Evolutionary conservation across 2,888 invertebrate genomes (phyloP).

Genomic region (Stenoptilia bipunctidactyla): DNA sequence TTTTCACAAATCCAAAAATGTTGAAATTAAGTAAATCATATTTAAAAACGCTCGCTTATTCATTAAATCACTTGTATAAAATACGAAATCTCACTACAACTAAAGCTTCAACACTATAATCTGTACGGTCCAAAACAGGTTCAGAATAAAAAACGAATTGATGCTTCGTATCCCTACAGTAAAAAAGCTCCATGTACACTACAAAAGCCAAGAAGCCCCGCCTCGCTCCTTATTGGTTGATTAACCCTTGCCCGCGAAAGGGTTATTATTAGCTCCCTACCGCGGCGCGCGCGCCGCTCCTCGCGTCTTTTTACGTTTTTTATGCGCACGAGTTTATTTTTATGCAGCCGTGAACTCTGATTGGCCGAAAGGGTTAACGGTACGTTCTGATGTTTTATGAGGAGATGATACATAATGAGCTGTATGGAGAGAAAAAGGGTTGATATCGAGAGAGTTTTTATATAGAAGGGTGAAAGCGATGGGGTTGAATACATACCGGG

Average conservation of each 20-base stretch:
- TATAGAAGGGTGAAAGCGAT: not conserved
- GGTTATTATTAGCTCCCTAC: constrained; percentile 59
- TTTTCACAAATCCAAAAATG: no score
- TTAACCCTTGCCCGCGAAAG: constrained; percentile 57
- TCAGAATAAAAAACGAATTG: no score
- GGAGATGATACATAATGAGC: constrained; percentile 33
- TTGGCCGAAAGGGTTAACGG: constrained; percentile 58
- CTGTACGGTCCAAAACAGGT: no score
- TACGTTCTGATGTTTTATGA: constrained; percentile 37
- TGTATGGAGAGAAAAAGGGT: constrained; percentile 45
- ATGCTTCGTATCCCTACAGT: no score
- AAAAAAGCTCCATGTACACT: not conserved
- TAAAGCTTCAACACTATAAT: no score
- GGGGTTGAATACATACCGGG: constrained; percentile 34
- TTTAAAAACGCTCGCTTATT: no score
- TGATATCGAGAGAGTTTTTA: constrained; percentile 32
- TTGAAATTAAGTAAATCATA: no score
- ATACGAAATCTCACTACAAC: no score
- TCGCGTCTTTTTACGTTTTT: constrained; percentile 56
- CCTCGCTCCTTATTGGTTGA: constrained; percentile 53
- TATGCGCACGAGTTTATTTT: constrained; percentile 43
- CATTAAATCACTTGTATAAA: no score
- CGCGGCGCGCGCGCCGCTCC: constrained; percentile 43
- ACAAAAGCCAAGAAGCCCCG: constrained; percentile 31
- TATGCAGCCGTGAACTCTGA: constrained; percentile 30